Evolutionary conservation across 2,113 vertebrate species (phyloP).

Genomic region (Ginglymostoma cirratum): DNA sequence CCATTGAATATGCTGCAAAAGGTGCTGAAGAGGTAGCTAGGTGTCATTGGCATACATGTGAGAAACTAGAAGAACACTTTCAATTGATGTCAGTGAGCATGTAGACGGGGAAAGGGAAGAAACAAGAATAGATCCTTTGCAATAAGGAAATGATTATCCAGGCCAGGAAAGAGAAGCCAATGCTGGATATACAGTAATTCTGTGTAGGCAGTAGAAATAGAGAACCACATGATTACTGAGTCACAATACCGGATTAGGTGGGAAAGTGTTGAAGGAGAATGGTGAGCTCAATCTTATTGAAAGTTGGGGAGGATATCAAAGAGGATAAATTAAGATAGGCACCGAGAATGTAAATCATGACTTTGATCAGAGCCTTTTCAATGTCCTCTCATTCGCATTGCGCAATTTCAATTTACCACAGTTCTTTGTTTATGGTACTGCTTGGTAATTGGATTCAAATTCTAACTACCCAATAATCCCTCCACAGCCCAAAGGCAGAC

Average conservation of each 20-base stretch:
- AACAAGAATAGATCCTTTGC: background rate
- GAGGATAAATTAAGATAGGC: background rate
- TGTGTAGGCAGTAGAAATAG: background rate
- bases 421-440: background rate
- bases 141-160: background rate
- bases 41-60: background rate
- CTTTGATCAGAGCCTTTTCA: background rate
- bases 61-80: background rate
- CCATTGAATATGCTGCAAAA: background rate
- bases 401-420: background rate
- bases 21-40: background rate
- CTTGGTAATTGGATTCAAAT: slow-evolving; percentile 25
- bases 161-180: background rate
- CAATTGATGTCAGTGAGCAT: background rate
- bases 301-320: background rate
- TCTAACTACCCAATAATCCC: background rate
- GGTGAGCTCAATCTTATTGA: background rate
- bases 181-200: background rate
- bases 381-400: background rate
- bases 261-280: background rate
- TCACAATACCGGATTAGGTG: background rate
- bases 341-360: background rate
- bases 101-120: background rate
- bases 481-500: background rate
- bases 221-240: background rate